Base-by-base conservation (phyloP, 2,113 vertebrate species). In the Grammomys surdaster region DNA sequence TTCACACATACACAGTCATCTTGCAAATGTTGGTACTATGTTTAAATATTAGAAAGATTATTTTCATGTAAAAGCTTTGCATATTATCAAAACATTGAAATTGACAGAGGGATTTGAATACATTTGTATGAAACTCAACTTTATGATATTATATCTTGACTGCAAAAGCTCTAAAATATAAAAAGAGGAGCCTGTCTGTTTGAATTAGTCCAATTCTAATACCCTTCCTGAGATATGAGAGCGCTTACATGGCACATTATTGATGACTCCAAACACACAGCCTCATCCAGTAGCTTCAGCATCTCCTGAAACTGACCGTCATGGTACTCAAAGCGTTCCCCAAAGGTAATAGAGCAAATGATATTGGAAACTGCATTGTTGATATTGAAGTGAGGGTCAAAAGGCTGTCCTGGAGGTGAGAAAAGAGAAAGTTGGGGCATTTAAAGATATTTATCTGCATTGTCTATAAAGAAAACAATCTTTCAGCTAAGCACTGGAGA, bases 251-350 rank as follows among this genome's bases (percentile, higher is more conserved):
- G 98, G 51, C 93, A 95, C 67, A 76, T 96, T 43, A 97, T 1
- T 6, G 97, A 97, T 28, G 98, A 97, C 0, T 98, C 67, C 10
- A 99, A 95, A 73, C 95, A 0, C 3, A 98, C 1, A 0, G 97
- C 98, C 10, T 99, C 99, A 88, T 98, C 98, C 93, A 99, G 97
- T 26, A 98, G 95, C 86, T 97, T 98, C 91, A 99, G 98, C 82
- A 99, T 2, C 33, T 98, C 98, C 91, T 98, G 99, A 95, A 99
- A 99, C 40, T 43, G 88, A 48, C 78, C 86, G 96, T 99, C 99
- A 1, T 98, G 98, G 97, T 99, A 99, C 56, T 99, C 99, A 17
- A 99, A 99, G 91, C 99, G 99, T 91, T 98, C 98, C 36, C 99
- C 99, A 60, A 99, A 99, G 93, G 98, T 94, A 97, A 99, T 95